phyloP scores from a whole-genome alignment of 2,797 vertebrate genomes.

The Poecilia velifera region DNA sequence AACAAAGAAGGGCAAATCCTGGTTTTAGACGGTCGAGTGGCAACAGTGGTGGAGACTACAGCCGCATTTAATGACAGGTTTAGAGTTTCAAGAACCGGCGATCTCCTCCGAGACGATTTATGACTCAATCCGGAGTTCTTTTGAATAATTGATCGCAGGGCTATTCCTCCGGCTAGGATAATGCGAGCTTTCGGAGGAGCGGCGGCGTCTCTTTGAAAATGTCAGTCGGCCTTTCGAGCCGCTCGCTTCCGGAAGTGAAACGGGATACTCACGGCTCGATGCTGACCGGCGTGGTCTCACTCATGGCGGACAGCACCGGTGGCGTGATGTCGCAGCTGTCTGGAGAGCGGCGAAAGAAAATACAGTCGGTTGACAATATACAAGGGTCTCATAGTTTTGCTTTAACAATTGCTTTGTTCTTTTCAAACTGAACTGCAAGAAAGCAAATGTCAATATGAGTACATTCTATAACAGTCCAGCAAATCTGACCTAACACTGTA shows the following conservation, averaged over 20 bases:
- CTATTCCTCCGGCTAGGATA: conserved; percentile 17
- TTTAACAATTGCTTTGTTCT: background rate
- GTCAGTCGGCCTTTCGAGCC: conserved; percentile 17
- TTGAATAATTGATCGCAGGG: conserved; percentile 48
- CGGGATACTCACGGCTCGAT: conserved; percentile 94
- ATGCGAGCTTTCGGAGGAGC: conserved; percentile 8
- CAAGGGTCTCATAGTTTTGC: background rate
- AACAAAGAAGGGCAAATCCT: conserved; percentile 21
- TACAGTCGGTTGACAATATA: background rate
- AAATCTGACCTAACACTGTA: background rate
- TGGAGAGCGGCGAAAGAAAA: conserved; percentile 60
- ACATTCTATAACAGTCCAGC: background rate
- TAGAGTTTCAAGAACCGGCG: conserved; percentile 34
- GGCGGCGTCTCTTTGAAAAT: conserved; percentile 22
- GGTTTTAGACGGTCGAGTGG: conserved; percentile 43
- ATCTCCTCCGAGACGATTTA: conserved; percentile 25
- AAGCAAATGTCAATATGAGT: background rate
- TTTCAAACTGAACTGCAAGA: background rate
- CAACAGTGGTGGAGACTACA: conserved; percentile 9
- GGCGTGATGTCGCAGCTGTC: conserved; percentile 96
- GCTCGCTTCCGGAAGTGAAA: conserved; percentile 2
- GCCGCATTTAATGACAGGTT: conserved; percentile 25
- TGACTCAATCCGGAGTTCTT: conserved; percentile 39
- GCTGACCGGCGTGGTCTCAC: conserved; percentile 95
- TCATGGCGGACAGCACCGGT: conserved; percentile 90